A percentile compares a stretch with the other conserved stretches of the same genome.
Evolutionary conservation across 2,888 invertebrate species (phyloP).

Genomic region (Eristalis tenax): DNA sequence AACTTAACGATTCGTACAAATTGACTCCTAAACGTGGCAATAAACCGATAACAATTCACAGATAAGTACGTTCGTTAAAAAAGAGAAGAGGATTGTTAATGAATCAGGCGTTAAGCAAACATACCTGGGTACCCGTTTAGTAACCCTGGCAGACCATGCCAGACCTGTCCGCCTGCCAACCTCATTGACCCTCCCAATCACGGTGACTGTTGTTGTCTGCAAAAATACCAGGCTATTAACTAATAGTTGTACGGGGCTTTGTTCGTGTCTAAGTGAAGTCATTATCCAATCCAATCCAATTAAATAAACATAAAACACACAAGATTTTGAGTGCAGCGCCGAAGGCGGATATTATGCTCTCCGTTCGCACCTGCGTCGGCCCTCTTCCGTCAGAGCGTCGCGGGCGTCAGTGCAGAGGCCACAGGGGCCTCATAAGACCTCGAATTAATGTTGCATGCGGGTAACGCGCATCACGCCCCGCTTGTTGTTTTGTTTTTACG

Average conservation of each 20-base stretch:
- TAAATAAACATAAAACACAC: conserved; percentile 13
- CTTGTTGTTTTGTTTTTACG: background rate
- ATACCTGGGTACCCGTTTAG: background rate
- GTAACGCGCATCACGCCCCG: background rate
- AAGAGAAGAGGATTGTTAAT: background rate
- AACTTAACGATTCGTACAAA: background rate
- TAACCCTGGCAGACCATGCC: background rate
- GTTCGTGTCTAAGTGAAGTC: background rate
- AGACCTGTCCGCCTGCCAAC: no score
- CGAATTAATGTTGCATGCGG: background rate
- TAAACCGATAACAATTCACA: background rate
- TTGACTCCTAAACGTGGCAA: background rate
- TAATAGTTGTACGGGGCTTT: background rate
- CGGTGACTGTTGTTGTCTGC: background rate
- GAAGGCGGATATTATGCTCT: conserved; percentile 32
- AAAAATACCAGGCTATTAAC: background rate
- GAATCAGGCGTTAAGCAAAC: background rate
- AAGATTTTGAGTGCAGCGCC: conserved; percentile 2
- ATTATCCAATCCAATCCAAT: conserved; percentile 32
- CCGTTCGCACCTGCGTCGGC: background rate
- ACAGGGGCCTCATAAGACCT: background rate
- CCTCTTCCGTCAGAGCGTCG: background rate
- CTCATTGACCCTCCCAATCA: background rate
- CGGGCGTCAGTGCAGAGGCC: background rate
- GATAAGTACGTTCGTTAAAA: background rate